Evolutionary conservation across 2,888 invertebrate species (phyloP), one percentile per base, ranked within the genome.

Genomic region (Volucella zonaria): DNA sequence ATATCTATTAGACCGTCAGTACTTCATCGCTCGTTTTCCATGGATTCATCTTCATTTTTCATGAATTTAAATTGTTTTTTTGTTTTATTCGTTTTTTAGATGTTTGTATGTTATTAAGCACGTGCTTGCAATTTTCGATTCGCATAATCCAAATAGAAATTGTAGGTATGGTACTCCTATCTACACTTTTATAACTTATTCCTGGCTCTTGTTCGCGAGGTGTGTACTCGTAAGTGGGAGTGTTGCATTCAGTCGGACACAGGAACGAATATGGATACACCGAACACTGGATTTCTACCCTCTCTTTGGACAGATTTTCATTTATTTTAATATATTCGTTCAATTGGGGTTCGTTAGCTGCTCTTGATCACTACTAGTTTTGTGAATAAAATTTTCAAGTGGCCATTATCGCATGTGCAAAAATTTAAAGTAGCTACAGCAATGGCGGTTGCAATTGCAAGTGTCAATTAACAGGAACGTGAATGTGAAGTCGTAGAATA

Each of bases 341-440:
- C 73, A 82, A 78, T 82, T 82, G 82, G 78, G 82, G 82, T 68
- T 82, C 78, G 78, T 82, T 78, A 82, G 82, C 73, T 68, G 78
- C 82, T 67, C 78, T 82, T 78, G 82, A 82, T 82, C 82, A 73
- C 62, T 73, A 62, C 67, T 51, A 73, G 73, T 78, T 74, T 78
- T 67, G 67, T 82, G 82, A 78, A 82, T 78, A 78, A 78, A 78
- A 71, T 73, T 61, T 23, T 45, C 78, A 74, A 82, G 78, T 78
- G 73, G 73, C 82, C 78, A 73, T 78, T 73, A 78, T 68, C 61
- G 67, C 49, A 51, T 80, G 62, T 58, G 56, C 11, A 74, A 58
- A 62, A 59, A 78, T 78, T 61, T 31, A 31, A 4, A 31, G 31
- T 31, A 78, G 68, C 67, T 78, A 71, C 47, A 18, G 43, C 38